Conservation (phyloP, 2,888 invertebrate genomes). For the Lycophotia porphyrea region DNA sequence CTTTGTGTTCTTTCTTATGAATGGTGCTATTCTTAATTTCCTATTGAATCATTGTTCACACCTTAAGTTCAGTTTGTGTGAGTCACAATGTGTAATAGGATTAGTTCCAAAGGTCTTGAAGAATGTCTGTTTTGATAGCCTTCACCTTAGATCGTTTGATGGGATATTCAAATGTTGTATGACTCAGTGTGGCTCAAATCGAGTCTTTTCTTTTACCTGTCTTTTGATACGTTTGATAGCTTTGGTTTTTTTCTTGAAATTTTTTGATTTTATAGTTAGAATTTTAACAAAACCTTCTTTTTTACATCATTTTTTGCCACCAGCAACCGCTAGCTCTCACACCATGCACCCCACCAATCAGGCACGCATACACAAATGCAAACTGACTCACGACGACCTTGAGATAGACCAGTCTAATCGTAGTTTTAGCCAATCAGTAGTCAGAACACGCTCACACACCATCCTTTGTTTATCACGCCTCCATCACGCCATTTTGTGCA, state of each 20-base stretch:
- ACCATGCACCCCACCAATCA: constrained; percentile 63
- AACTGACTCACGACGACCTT: constrained; percentile 86
- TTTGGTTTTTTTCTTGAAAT: not conserved
- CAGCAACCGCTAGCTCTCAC: constrained; percentile 67
- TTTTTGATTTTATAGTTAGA: too few relatives aligned
- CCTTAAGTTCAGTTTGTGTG: constrained; percentile 40
- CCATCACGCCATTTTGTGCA: constrained; percentile 79
- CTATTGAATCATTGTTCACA: constrained; percentile 49
- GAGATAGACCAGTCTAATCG: constrained; percentile 87
- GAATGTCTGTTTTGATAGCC: constrained; percentile 37
- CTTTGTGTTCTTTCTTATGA: constrained; percentile 48
- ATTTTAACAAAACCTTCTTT: not conserved
- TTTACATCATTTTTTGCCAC: not conserved
- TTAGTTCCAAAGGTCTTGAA: constrained; percentile 32
- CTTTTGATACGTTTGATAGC: not conserved
- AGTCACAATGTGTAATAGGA: constrained; percentile 22
- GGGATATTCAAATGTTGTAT: constrained; percentile 8
- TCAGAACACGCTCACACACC: constrained; percentile 76
- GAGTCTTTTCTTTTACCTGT: not conserved
- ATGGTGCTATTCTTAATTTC: constrained; percentile 51
- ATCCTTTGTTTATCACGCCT: constrained; percentile 82
- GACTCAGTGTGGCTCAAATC: not conserved
- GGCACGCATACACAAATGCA: constrained; percentile 81
- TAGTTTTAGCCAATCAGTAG: constrained; percentile 88
- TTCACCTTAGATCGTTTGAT: not conserved